Conservation (phyloP, 2,888 invertebrate genomes). For the Stenolophus ochropezus region DNA sequence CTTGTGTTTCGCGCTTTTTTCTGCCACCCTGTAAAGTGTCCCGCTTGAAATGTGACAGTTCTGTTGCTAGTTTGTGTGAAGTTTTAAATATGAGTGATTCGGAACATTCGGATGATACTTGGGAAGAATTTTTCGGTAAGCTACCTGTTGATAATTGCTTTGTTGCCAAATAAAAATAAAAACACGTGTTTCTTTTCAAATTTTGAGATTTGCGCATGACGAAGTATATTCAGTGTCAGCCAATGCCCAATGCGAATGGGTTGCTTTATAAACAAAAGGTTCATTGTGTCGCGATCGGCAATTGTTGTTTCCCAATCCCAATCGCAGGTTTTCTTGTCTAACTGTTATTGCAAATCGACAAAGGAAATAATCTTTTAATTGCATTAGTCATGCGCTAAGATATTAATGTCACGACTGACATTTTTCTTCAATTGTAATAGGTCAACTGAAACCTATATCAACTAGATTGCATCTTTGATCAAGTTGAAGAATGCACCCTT, state of each 20-base stretch:
- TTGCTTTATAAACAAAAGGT: constrained; percentile 24
- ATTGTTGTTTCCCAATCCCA: constrained; percentile 3
- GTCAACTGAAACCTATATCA: too few species aligned
- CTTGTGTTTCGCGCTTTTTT: constrained; percentile 5
- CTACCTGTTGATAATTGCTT: constrained; percentile 55
- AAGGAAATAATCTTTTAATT: constrained; percentile 49
- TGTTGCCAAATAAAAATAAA: constrained; percentile 59
- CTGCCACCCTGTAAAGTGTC: constrained; percentile 13
- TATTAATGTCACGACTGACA: constrained; percentile 48
- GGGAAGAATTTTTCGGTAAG: constrained; percentile 72
- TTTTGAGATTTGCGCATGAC: constrained; percentile 6
- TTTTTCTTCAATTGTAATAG: too few species aligned
- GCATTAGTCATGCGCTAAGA: constrained; percentile 45
- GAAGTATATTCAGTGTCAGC: neutral
- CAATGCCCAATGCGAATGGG: neutral
- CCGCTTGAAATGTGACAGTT: constrained; percentile 62
- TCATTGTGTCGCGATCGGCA: constrained; percentile 19
- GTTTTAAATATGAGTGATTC: constrained; percentile 69
- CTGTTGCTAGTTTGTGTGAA: constrained; percentile 54
- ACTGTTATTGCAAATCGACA: constrained; percentile 43
- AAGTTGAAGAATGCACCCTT: too few species aligned
- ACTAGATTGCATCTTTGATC: too few species aligned
- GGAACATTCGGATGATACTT: constrained; percentile 69
- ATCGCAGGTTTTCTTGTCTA: constrained; percentile 20
- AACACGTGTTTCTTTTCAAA: constrained; percentile 18